phyloP scores from a whole-genome alignment of 2,888 invertebrate species.

The Biston betularia region DNA sequence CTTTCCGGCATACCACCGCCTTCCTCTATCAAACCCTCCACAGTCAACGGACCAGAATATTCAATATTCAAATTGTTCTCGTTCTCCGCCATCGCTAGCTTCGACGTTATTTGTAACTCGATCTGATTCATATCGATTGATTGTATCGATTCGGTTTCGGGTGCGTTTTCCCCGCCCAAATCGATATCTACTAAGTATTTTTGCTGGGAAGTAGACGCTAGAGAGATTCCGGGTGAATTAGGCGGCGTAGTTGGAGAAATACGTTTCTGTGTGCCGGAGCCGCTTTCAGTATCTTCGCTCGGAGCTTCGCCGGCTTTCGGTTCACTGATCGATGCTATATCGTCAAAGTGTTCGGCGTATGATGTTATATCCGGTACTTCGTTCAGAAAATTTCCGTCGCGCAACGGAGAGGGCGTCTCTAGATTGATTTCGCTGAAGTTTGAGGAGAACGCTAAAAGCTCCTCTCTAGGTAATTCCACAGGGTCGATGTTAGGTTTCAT shows the following conservation, averaged over 20 bases:
- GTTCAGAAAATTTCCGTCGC: slow-evolving; percentile 78
- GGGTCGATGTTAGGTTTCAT: slow-evolving; percentile 74
- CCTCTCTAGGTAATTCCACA: slow-evolving; percentile 77
- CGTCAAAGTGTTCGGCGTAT: slow-evolving; percentile 71
- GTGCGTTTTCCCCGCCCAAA: slow-evolving; percentile 52
- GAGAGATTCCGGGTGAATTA: slow-evolving; percentile 76
- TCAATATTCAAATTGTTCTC: slow-evolving; percentile 84
- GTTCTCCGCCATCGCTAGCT: slow-evolving; percentile 82
- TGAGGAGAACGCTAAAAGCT: slow-evolving; percentile 82
- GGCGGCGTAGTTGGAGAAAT: slow-evolving; percentile 78
- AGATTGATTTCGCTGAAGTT: slow-evolving; percentile 83
- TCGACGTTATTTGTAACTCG: slow-evolving; percentile 78
- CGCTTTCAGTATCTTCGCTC: slow-evolving; percentile 60
- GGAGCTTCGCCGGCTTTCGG: slow-evolving; percentile 52
- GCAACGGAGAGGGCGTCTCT: slow-evolving; percentile 78
- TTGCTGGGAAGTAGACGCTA: slow-evolving; percentile 72
- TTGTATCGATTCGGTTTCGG: slow-evolving; percentile 53
- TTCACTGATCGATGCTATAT: slow-evolving; percentile 64
- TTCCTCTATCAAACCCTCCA: slow-evolving; percentile 69
- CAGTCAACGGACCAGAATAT: slow-evolving; percentile 75
- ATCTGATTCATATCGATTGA: slow-evolving; percentile 76
- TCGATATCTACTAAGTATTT: slow-evolving; percentile 76
- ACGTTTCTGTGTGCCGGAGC: slow-evolving; percentile 68
- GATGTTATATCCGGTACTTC: slow-evolving; percentile 78
- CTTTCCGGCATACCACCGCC: slow-evolving; percentile 57